phyloP scores from a whole-genome alignment of 2,797 vertebrate species.

The Gadopsis marmoratus region DNA sequence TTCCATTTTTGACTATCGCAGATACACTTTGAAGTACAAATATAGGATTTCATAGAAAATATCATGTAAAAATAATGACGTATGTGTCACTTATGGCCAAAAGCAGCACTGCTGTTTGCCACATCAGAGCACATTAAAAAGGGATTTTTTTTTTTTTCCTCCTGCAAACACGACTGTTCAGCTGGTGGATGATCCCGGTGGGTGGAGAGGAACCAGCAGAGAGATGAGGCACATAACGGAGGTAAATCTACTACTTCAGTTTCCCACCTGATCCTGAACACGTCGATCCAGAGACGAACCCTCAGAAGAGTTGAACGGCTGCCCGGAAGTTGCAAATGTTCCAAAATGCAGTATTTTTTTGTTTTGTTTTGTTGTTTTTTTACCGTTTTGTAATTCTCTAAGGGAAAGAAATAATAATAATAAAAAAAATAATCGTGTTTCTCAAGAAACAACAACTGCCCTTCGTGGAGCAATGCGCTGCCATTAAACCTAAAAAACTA shows the following conservation, averaged over 20 bases:
- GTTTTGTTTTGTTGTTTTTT: no score
- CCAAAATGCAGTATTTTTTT: constrained; percentile 6
- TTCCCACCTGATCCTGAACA: constrained; percentile 42
- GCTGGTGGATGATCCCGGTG: constrained; percentile 67
- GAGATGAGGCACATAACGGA: constrained; percentile 66
- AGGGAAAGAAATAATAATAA: background rate
- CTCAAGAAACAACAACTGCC: constrained; percentile 21
- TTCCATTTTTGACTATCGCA: background rate
- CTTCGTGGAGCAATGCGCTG: constrained; percentile 16
- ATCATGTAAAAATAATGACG: background rate
- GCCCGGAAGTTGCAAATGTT: constrained; percentile 44
- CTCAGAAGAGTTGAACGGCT: constrained; percentile 11
- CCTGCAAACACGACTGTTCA: constrained; percentile 44
- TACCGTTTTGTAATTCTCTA: constrained; percentile 21
- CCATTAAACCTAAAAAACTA: constrained; percentile 20
- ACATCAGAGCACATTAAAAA: constrained; percentile 32
- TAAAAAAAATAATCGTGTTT: background rate
- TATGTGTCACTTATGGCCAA: background rate
- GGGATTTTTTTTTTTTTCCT: constrained; percentile 39
- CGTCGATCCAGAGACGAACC: constrained; percentile 17
- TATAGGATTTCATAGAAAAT: background rate
- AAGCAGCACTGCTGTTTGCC: constrained; percentile 12
- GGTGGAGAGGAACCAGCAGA: constrained; percentile 60
- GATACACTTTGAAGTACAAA: background rate
- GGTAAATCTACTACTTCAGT: constrained; percentile 58